Evolutionary conservation across 2,888 invertebrate genomes (phyloP), one percentile per base, ranked within the genome.

Genomic region (Oeneis ivallda): DNA sequence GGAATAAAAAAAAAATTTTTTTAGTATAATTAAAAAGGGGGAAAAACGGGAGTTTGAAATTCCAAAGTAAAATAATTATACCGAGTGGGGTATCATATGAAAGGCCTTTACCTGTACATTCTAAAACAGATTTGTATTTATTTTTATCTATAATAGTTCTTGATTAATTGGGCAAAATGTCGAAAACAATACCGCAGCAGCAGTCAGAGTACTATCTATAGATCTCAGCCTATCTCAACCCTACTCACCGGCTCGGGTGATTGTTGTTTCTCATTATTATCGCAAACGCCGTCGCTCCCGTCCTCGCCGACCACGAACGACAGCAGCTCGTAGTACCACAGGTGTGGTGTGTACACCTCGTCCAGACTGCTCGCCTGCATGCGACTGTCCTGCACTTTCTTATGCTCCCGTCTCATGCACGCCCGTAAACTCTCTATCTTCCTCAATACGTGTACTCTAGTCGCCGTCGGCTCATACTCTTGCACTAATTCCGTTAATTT

Each of bases 341-440:
- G 72, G 60, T 84, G 81, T 6, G 89, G 89, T 2, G 76, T 76
- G 64, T 87, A 86, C 0, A 86, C 65, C 9, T 86, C 86, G 0
- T 82, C 81, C 0, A 79, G 77, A 5, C 68, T 72, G 1, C 71
- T 74, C 13, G 86, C 81, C n/a, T 62, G 61, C 41, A 53, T 13
- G 4, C 80, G 79, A 65, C 87, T 87, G 34, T 83, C 82, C 37
- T 75, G 71, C 3, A 89, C 85, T 45, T 80, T 79, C 65, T 84
- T 88, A 68, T 81, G 79, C 65, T 89, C 90, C 47, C 90, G 77
- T 8, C 90, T 75, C 68, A 87, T 85, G 71, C 90, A 89, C 8
- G 90, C 88, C 39, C 90, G 82, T 68, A 91, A 71, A 72, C 89
- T 90, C 74, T 90, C 90, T 47, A 91, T 88, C 75, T 90, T 90